phyloP scores from a whole-genome alignment of 1,140 invertebrate genomes.

The Bombus picipes region DNA sequence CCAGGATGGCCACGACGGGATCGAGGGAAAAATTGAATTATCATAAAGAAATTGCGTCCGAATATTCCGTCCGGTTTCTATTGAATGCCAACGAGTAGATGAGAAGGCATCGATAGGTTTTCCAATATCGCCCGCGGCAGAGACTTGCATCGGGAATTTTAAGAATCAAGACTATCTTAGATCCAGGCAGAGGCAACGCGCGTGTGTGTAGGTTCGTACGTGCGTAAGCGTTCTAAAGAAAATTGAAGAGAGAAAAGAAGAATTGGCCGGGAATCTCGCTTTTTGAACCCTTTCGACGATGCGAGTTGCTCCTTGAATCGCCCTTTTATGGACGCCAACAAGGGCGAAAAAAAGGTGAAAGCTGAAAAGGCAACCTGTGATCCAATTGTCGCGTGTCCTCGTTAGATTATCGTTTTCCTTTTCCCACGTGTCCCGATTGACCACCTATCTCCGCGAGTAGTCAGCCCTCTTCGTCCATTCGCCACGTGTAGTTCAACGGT shows the following conservation, averaged over 20 bases:
- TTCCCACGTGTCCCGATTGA: background rate
- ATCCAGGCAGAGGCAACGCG: background rate
- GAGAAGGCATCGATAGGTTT: conserved; percentile 67
- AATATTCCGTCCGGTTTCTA: conserved; percentile 69
- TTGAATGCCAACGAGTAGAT: conserved; percentile 70
- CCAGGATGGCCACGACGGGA: background rate
- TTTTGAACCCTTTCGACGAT: conserved; percentile 50
- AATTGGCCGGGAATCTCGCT: conserved; percentile 26
- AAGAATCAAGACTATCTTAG: conserved; percentile 57
- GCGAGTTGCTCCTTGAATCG: conserved; percentile 23
- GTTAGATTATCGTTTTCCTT: conserved; percentile 30
- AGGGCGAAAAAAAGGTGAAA: conserved; percentile 13
- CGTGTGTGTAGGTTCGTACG: conserved; percentile 31
- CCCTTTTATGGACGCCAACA: background rate
- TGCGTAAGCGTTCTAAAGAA: conserved; percentile 37
- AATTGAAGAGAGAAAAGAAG: conserved; percentile 37
- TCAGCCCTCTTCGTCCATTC: background rate
- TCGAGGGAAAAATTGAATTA: conserved; percentile 71
- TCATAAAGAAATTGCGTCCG: conserved; percentile 73
- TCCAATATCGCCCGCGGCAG: conserved; percentile 63
- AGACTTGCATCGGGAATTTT: conserved; percentile 59
- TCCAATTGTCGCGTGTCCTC: conserved; percentile 33
- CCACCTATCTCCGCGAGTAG: background rate
- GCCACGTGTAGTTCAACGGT: no score
- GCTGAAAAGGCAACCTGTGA: conserved; percentile 38